These are phyloP conservation scores for Halichoerus grypus DNA, from an alignment of 2,113 vertebrate species.

Conservation along the genomic window DNA sequence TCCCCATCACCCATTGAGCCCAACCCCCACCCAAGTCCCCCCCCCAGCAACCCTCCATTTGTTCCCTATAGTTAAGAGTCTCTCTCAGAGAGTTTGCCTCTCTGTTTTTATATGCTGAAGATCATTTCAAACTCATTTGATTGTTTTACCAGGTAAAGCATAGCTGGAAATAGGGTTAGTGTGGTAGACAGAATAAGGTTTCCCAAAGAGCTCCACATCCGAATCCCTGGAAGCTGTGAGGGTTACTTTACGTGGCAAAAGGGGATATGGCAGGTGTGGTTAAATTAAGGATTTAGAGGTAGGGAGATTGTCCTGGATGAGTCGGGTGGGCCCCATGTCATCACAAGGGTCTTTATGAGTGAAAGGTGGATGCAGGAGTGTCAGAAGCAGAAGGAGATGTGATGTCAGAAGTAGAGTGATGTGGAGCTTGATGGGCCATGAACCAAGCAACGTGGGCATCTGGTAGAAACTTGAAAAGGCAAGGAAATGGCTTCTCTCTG, in stretches of 20 bases:
- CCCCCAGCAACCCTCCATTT: background rate
- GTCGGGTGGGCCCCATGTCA: background rate
- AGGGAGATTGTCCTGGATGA: background rate
- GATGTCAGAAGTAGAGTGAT: background rate
- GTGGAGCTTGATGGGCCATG: background rate
- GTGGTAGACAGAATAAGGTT: background rate
- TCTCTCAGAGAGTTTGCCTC: background rate
- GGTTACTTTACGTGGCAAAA: background rate
- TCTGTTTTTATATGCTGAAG: background rate
- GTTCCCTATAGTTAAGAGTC: background rate
- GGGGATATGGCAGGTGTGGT: background rate
- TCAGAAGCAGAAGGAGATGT: background rate
- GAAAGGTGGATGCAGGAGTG: background rate
- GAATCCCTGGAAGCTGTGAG: background rate
- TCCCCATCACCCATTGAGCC: background rate
- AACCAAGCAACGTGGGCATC: background rate
- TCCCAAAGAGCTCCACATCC: background rate
- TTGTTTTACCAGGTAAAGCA: background rate
- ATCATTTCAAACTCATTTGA: background rate
- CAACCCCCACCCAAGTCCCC: background rate
- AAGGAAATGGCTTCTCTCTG: background rate
- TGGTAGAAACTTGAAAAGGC: background rate
- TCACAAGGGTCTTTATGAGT: background rate
- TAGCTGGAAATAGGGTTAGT: background rate
- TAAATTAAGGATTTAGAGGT: background rate